Conservation (phyloP, 23 tunicate genomes). For the Halocynthia roretzi region DNA sequence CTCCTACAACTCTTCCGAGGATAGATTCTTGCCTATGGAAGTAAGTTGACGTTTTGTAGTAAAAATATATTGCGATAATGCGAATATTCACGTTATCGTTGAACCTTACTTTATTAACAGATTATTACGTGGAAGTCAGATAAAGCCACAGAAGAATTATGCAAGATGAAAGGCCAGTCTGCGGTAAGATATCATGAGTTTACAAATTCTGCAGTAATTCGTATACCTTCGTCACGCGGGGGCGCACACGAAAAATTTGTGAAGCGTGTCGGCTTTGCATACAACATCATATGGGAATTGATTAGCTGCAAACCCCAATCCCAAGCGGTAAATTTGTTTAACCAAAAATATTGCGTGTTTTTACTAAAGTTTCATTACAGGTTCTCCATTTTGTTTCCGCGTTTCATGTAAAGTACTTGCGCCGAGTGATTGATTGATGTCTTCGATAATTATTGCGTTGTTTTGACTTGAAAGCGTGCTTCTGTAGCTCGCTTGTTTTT, state of each 20-base stretch:
- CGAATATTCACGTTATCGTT: not conserved
- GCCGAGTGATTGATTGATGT: slow-evolving; percentile 1
- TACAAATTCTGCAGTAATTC: not conserved
- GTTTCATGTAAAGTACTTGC: not conserved
- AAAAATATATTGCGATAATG: not conserved
- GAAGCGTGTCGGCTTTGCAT: not conserved
- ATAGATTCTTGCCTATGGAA: slow-evolving; percentile 16
- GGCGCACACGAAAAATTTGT: slow-evolving; percentile 6
- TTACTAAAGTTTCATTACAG: too few species aligned
- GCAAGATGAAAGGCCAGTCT: slow-evolving; percentile 68
- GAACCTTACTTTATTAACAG: slow-evolving; percentile 21
- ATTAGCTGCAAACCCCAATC: too few species aligned
- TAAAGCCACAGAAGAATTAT: slow-evolving; percentile 27
- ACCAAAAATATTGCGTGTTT: not conserved
- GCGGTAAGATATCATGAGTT: slow-evolving; percentile 30
- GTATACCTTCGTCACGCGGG: slow-evolving; percentile 1
- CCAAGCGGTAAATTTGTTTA: not conserved
- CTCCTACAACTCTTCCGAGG: not conserved
- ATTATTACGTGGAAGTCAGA: slow-evolving; percentile 56
- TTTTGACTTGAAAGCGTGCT: too few species aligned
- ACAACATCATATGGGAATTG: too few species aligned
- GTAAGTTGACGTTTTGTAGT: slow-evolving; percentile 21
- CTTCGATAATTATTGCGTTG: not conserved
- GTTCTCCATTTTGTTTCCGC: too few species aligned
- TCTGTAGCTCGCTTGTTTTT: too few species aligned